Percentiles rank a stretch among this genome's conserved stretches.
Evolutionary conservation across 1,140 invertebrate genomes (phyloP).

Genomic region (Chymomyza costata): DNA sequence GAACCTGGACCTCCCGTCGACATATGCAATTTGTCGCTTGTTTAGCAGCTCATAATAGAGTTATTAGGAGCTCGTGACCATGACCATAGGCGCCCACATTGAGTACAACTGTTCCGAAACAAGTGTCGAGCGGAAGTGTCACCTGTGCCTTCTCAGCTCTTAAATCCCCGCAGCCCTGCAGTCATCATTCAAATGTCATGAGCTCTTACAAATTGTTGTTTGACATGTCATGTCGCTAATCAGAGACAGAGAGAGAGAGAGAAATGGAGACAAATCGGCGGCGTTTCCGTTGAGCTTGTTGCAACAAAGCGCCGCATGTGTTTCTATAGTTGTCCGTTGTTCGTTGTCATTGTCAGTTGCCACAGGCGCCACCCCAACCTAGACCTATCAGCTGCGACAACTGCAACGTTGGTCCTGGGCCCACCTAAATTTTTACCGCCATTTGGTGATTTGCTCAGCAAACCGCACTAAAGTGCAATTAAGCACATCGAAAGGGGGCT

Average conservation of each 20-base stretch:
- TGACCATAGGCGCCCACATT: background rate
- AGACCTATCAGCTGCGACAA: too few species aligned
- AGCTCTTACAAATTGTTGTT: conserved; percentile 61
- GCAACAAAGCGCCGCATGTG: too few species aligned
- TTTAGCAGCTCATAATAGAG: conserved; percentile 65
- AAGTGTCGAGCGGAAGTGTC: conserved; percentile 54
- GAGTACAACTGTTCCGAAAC: conserved; percentile 13
- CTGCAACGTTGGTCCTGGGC: too few species aligned
- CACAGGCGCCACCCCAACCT: conserved; percentile 4
- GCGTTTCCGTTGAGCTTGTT: background rate
- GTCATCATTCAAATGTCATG: conserved; percentile 70
- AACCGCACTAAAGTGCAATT: conserved; percentile 29
- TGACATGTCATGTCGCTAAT: conserved; percentile 70
- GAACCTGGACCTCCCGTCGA: conserved; percentile 13
- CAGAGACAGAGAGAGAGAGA: conserved; percentile 4
- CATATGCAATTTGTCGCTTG: conserved; percentile 58
- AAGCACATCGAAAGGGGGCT: conserved; percentile 25
- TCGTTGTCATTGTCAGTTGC: conserved; percentile 10
- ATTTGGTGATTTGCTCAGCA: too few species aligned
- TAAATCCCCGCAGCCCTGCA: conserved; percentile 14
- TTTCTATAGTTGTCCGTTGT: background rate
- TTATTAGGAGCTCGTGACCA: conserved; percentile 20
- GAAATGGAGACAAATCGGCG: conserved; percentile 3
- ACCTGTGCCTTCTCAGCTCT: conserved; percentile 35
- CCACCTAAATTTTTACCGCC: too few species aligned